These are phyloP conservation scores for Nothobranchius furzeri DNA, from an alignment of 2,113 vertebrate genomes.

Conservation along the genomic window DNA sequence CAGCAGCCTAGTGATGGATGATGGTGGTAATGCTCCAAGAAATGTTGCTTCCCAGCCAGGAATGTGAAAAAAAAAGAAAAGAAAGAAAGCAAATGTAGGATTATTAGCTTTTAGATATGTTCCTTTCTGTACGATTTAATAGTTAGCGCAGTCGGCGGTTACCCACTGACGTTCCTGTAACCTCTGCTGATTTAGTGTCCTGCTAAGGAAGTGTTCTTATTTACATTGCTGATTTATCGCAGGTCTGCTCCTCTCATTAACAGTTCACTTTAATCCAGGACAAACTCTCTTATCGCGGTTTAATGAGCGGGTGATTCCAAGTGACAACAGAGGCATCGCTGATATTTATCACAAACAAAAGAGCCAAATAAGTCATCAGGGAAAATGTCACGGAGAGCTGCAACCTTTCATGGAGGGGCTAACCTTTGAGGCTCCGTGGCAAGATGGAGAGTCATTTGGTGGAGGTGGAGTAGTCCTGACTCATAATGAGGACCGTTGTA, in stretches of 20 bases:
- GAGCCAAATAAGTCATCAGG: slow-evolving; percentile 61
- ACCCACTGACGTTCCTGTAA: background rate
- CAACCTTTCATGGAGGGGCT: slow-evolving; percentile 62
- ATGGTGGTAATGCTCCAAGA: slow-evolving; percentile 26
- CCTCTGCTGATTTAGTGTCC: background rate
- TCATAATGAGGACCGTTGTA: slow-evolving; percentile 38
- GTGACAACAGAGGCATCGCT: slow-evolving; percentile 42
- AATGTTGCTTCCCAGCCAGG: slow-evolving; percentile 28
- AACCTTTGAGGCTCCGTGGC: slow-evolving; percentile 62
- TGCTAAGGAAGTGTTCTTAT: background rate
- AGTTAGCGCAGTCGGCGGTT: background rate
- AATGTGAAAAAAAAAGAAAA: background rate
- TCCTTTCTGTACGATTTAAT: slow-evolving; percentile 16
- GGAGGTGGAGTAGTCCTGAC: slow-evolving; percentile 30
- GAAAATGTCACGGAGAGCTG: slow-evolving; percentile 67
- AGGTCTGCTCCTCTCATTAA: slow-evolving; percentile 21
- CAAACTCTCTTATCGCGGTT: slow-evolving; percentile 24
- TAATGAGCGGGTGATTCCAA: slow-evolving; percentile 41
- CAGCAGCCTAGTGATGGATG: slow-evolving; percentile 49
- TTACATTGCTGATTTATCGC: slow-evolving; percentile 25
- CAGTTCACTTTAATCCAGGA: slow-evolving; percentile 18
- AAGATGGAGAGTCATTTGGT: slow-evolving; percentile 48
- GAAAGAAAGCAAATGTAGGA: slow-evolving; percentile 30
- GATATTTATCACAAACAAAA: slow-evolving; percentile 65
- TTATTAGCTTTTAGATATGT: slow-evolving; percentile 16